Conservation (phyloP, 2,888 invertebrate genomes). For the Pinctada fucata region DNA sequence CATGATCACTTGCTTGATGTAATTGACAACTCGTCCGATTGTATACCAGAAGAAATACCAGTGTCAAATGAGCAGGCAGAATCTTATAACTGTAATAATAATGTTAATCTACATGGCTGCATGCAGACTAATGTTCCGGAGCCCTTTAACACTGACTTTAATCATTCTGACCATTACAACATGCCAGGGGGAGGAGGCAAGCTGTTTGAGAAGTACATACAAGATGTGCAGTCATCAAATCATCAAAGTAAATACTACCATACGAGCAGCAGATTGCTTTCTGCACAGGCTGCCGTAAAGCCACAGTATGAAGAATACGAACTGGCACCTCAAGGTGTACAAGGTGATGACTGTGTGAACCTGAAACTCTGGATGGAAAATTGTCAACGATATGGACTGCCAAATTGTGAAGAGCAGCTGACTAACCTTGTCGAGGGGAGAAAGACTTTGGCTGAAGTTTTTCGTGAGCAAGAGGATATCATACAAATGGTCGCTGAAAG, state of each 20-base stretch:
- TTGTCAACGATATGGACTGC: slow-evolving; percentile 65
- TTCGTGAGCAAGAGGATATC: slow-evolving; percentile 69
- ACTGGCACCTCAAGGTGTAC: slow-evolving; percentile 68
- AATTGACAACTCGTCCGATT: not conserved
- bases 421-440: slow-evolving; percentile 60
- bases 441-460: slow-evolving; percentile 67
- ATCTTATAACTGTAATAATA: slow-evolving; percentile 19
- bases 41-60: not conserved
- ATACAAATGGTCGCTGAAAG: slow-evolving; percentile 61
- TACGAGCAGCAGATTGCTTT: not conserved
- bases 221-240: slow-evolving; percentile 5
- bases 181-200: slow-evolving; percentile 23
- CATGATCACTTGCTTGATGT: slow-evolving; percentile 29
- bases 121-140: slow-evolving; percentile 42
- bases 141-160: slow-evolving; percentile 20
- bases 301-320: slow-evolving; percentile 1
- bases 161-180: slow-evolving; percentile 23
- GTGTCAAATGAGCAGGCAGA: slow-evolving; percentile 16
- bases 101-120: slow-evolving; percentile 35
- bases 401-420: slow-evolving; percentile 66
- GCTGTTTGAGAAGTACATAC: slow-evolving; percentile 27
- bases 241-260: slow-evolving; percentile 2
- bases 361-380: slow-evolving; percentile 71
- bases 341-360: slow-evolving; percentile 69
- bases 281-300: not conserved